These are phyloP conservation scores for Sprattus sprattus DNA, from an alignment of 2,113 vertebrate species.

Conservation along the genomic window DNA sequence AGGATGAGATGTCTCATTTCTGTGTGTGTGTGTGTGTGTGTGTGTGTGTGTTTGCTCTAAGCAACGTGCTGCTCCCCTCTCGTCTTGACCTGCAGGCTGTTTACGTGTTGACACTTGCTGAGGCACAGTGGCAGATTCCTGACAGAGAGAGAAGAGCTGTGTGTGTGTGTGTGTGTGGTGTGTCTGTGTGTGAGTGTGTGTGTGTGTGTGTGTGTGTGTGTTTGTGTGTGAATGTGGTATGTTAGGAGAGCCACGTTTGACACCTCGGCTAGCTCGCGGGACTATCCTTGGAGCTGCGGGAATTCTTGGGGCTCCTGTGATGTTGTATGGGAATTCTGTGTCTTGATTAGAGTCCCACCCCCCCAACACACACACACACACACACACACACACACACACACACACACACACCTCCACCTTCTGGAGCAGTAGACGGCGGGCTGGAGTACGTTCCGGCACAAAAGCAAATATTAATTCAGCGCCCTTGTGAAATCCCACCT, in stretches of 20 bases:
- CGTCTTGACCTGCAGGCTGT: constrained; percentile 41
- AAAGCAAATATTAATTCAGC: constrained; percentile 17
- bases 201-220: background rate
- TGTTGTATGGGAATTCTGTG: background rate
- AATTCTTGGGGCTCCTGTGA: background rate
- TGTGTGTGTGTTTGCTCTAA: constrained; percentile 16
- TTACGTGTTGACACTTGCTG: constrained; percentile 44
- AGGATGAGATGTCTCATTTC: background rate
- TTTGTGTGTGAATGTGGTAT: background rate
- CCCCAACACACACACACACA: background rate
- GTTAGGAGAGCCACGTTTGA: constrained; percentile 8
- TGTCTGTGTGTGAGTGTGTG: background rate
- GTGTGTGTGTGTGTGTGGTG: background rate
- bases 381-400: background rate
- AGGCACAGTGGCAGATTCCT: constrained; percentile 31
- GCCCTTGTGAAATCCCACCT: background rate
- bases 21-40: background rate
- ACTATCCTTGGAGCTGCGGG: background rate
- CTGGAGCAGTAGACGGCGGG: background rate
- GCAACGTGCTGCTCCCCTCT: background rate
- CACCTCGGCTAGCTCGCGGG: background rate
- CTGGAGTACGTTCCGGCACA: background rate
- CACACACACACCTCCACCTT: background rate
- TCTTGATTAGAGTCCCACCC: background rate
- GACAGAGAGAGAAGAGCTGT: background rate